Conservation (phyloP, 2,113 vertebrate species). For the Indicator maculatus region DNA sequence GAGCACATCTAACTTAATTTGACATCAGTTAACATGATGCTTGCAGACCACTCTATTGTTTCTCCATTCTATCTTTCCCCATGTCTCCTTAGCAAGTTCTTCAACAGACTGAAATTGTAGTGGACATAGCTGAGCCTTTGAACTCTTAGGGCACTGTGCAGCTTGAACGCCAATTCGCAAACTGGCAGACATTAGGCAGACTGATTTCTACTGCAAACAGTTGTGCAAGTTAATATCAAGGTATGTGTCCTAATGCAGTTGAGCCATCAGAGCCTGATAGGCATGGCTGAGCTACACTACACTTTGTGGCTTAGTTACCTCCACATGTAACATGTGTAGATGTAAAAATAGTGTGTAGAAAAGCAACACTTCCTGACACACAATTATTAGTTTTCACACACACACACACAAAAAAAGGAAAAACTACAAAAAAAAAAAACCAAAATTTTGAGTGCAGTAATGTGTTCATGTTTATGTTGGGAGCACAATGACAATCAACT, state of each 20-base stretch:
- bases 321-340: background rate
- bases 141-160: background rate
- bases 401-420: background rate
- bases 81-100: background rate
- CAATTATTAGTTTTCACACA: background rate
- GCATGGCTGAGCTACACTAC: background rate
- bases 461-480: background rate
- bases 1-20: background rate
- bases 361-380: background rate
- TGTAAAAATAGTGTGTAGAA: background rate
- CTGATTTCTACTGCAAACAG: background rate
- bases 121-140: background rate
- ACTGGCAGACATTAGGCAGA: background rate
- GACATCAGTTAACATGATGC: background rate
- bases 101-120: background rate
- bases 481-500: fast-evolving
- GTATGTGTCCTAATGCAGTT: background rate
- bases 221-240: background rate
- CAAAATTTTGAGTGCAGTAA: background rate
- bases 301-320: too few species aligned
- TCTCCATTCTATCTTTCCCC: background rate
- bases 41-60: background rate
- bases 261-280: background rate
- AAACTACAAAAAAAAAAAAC: background rate
- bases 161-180: background rate